Base-by-base conservation (phyloP, 2,113 vertebrate species). In the Hydrochoerus hydrochaeris region DNA sequence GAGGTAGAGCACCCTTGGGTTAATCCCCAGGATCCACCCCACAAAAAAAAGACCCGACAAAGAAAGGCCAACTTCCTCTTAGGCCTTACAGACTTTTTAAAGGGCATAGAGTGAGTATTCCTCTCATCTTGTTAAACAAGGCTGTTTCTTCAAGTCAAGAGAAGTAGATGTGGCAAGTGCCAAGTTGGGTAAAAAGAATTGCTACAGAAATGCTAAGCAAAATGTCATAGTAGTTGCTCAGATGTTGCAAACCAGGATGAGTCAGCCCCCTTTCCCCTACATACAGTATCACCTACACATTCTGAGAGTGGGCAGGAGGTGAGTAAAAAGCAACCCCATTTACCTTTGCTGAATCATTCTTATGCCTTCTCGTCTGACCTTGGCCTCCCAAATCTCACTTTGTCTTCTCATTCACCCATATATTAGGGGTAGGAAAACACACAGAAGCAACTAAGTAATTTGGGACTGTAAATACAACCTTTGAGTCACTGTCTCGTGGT, bases 221-320 rank as follows among this genome's bases (percentile, higher is more conserved):
- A 94, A 95, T 93, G 86, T 95, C 95, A 88, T n/a, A 26, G 73
- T 49, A 57, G 57, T 91, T 93, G 91, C 95, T 96, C 88, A 87
- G 89, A 81, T 85, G 60, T 12, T 63, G 44, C 41, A 69, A 88
- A 41, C 28, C 54, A 69, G 73, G 73, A 81, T 97, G 89, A 97
- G 38, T 94, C 96, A 95, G 1, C 30, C 35, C 62, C 57, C 60
- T 86, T 85, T 80, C 80, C 49, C 80, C 49, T 30, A 44, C 90
- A 85, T 32, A 49, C 49, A 63, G 12, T 41, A 12, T 89, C 89
- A 95, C 89, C 83, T 85, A 87, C 91, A 49, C 26, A 3, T 89
- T 94, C 93, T 14, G 80, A 65, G 67, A 38, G 63, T 54, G 14
- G 46, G 28, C 28, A 1, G 86, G 14, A 0, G 67, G 92, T 35